Base-by-base conservation (phyloP, 2,888 invertebrate species). In the Crocallis elinguaria region DNA sequence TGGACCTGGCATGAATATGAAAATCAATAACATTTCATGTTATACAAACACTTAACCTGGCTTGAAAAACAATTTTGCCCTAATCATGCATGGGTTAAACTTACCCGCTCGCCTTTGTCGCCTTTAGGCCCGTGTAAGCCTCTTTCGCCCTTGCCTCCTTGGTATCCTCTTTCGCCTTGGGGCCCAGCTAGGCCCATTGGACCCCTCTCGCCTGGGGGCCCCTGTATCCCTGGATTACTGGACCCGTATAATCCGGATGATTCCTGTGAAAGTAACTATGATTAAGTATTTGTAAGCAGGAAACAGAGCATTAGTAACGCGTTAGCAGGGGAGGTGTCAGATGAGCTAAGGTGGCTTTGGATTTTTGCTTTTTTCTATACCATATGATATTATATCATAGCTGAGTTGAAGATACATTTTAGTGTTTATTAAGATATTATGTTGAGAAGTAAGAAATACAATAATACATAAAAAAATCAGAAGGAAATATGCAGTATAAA, bases 51-150 rank as follows among this genome's bases (percentile, higher is more conserved):
- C 50, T 32, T 53, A 36, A 39, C 16, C 33, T 14, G 36, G 30
- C 44, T 51, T 37, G 30, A 51, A 43, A 59, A 56, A 59, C 51
- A 19, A 30, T 49, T 55, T 44, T 42, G 23, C 23, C 19, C 30
- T 64, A 66, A 69, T 64, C 59, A 70, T 71, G 67, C 71, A 71
- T 64, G 60, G 61, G 56, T 54, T 69, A 66, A 72, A 90, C 93
- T 92, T 79, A 93, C 97, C 86, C 96, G 93, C 71, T 95, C 95
- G 61, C 96, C 96, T 87, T 95, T 95, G 67, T 93, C 92, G 61
- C 96, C 94, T 80, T 94, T 94, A 57, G 92, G 82, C 53, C 93
- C 93, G 43, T 92, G 86, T 84, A 93, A 91, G 74, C 93, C 93
- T 55, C 93, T 88, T 64, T 93, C 93, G 39, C 95, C 95, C 74